These are phyloP conservation scores for Siderastrea siderea DNA, from an alignment of 92 coral and sea anemone genomes.

Conservation along the genomic window DNA sequence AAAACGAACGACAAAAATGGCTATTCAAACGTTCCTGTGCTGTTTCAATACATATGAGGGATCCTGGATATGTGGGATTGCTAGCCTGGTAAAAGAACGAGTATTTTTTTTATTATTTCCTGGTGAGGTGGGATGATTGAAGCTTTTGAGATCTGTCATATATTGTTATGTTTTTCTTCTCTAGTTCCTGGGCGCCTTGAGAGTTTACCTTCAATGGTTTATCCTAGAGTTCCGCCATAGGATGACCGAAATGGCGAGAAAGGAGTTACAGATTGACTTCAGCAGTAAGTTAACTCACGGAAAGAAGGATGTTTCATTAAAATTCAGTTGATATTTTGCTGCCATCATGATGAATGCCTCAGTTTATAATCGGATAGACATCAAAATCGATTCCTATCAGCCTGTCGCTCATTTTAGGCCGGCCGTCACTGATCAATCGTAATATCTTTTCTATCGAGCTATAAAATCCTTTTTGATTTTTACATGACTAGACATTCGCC, in stretches of 20 bases:
- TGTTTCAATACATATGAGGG: slow-evolving; percentile 72
- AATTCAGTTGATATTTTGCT: no score
- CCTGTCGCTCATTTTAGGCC: no score
- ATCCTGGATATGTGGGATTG: slow-evolving; percentile 65
- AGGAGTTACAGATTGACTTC: slow-evolving; percentile 28
- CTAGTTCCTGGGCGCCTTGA: slow-evolving; percentile 54
- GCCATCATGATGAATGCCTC: no score
- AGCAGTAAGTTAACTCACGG: slow-evolving; percentile 39
- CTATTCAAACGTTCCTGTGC: slow-evolving; percentile 56
- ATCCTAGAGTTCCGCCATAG: slow-evolving; percentile 71
- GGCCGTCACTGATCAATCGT: no score
- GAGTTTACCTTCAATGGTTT: slow-evolving; percentile 73
- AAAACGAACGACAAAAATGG: slow-evolving; percentile 16
- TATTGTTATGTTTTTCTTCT: background rate
- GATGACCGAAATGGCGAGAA: slow-evolving; percentile 34
- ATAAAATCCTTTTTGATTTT: background rate
- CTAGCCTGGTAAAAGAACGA: slow-evolving; percentile 57
- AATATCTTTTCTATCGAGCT: no score
- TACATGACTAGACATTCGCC: no score
- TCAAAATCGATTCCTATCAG: no score
- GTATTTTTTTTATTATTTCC: background rate
- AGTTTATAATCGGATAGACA: no score
- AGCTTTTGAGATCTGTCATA: background rate
- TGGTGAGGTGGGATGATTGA: background rate
- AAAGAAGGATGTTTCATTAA: no score